Conservation (phyloP, 2,797 vertebrate genomes). For the Sebastes minor region DNA sequence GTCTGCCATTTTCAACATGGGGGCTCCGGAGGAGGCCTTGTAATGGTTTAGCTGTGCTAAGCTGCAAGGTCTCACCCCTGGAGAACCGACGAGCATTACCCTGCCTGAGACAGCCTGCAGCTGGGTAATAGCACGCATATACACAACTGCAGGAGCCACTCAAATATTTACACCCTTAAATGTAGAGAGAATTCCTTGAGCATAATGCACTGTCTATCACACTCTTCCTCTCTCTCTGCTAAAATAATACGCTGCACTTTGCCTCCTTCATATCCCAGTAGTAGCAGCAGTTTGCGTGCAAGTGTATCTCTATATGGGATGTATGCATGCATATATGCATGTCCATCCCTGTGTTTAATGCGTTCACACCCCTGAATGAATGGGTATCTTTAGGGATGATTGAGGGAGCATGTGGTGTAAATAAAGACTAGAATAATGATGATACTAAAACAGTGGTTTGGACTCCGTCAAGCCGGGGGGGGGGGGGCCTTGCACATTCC, state of each 20-base stretch:
- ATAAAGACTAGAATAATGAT: slow-evolving; percentile 68
- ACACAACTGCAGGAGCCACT: slow-evolving; percentile 61
- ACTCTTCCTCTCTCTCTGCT: slow-evolving; percentile 5
- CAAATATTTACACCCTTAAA: slow-evolving; percentile 80
- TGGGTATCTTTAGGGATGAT: slow-evolving; percentile 37
- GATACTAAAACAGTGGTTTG: slow-evolving; percentile 63
- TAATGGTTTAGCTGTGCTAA: slow-evolving; percentile 60
- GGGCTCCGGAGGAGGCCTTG: slow-evolving; percentile 46
- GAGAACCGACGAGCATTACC: slow-evolving; percentile 64
- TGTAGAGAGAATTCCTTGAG: slow-evolving; percentile 57
- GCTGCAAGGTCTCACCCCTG: slow-evolving; percentile 50
- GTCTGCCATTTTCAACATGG: slow-evolving; percentile 55
- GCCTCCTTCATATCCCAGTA: neutral
- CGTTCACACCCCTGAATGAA: slow-evolving; percentile 13
- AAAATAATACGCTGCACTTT: slow-evolving; percentile 27
- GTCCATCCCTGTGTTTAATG: slow-evolving; percentile 6
- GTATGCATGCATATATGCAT: neutral
- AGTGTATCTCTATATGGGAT: neutral
- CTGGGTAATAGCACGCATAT: slow-evolving; percentile 58
- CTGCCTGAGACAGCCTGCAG: slow-evolving; percentile 45
- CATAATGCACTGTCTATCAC: slow-evolving; percentile 24
- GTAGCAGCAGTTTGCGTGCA: neutral
- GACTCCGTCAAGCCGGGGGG: slow-evolving; percentile 53
- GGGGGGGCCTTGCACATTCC: slow-evolving; percentile 48
- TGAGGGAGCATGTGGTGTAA: slow-evolving; percentile 50